Percentiles rank a stretch among this genome's conserved stretches.
These are phyloP conservation scores for Peribatodes rhomboidaria DNA, from an alignment of 2,888 invertebrate genomes.

Conservation along the genomic window DNA sequence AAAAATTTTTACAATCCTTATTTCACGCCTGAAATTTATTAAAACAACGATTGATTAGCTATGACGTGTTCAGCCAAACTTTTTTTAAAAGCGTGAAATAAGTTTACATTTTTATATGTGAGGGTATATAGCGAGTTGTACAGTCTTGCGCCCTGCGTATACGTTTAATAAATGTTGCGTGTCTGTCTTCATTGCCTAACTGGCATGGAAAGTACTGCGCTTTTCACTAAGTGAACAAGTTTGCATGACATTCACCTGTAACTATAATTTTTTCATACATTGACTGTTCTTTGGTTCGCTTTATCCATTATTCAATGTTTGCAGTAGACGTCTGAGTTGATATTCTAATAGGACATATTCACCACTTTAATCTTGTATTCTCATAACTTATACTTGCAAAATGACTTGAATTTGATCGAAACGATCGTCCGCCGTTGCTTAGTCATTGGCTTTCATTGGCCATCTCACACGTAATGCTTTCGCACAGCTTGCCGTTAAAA, in stretches of 20 bases:
- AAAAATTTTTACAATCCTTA: no score
- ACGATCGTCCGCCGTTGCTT: neutral
- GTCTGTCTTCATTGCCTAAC: no score
- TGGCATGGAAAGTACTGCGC: no score
- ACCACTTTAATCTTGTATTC: neutral
- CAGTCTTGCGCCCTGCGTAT: no score
- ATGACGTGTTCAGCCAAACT: no score
- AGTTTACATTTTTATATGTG: no score
- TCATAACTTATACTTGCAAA: constrained; percentile 10
- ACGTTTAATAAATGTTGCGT: no score
- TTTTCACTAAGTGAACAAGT: no score
- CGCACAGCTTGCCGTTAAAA: neutral
- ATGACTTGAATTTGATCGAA: neutral
- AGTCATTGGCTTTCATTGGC: neutral
- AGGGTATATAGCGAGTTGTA: no score
- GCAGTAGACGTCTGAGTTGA: neutral
- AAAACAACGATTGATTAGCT: no score
- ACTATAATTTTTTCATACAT: neutral
- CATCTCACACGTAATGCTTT: neutral
- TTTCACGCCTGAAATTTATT: no score
- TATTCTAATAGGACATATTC: neutral
- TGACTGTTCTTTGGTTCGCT: neutral
- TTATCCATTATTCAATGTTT: constrained; percentile 1
- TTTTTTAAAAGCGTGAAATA: no score
- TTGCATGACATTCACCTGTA: neutral